Percentiles rank a stretch among this genome's conserved stretches.
These are phyloP conservation scores for Cirrhinus molitorella DNA, from an alignment of 2,797 vertebrate species.

Conservation along the genomic window DNA sequence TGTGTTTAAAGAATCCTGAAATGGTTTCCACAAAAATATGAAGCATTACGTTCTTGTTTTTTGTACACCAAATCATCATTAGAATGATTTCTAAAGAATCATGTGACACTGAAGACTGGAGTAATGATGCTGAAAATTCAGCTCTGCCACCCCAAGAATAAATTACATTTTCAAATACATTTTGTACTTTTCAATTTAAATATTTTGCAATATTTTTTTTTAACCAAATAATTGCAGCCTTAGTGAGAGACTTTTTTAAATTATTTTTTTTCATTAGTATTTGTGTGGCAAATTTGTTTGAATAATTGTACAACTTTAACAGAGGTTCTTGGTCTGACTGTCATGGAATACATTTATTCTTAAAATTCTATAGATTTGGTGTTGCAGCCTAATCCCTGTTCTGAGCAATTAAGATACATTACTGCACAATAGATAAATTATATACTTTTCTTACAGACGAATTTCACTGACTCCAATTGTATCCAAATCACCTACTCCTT, in stretches of 20 bases:
- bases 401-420: background rate
- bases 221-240: background rate
- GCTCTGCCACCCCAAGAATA: too few relatives aligned
- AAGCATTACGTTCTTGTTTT: too few relatives aligned
- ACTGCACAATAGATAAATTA: background rate
- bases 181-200: too few relatives aligned
- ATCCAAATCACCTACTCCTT: slow-evolving; percentile 65
- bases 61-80: too few relatives aligned
- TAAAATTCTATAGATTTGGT: background rate
- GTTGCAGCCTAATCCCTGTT: background rate
- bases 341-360: background rate
- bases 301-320: background rate
- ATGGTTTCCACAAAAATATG: too few relatives aligned
- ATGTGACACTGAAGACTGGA: too few relatives aligned
- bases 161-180: too few relatives aligned
- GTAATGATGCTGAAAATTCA: too few relatives aligned
- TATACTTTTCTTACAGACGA: slow-evolving; percentile 80
- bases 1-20: too few relatives aligned
- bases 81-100: too few relatives aligned
- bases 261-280: background rate
- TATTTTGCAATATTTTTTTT: background rate
- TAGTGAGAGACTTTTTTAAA: background rate
- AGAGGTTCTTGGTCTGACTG: background rate
- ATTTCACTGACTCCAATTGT: slow-evolving; percentile 86
- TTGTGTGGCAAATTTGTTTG: background rate